Base-by-base conservation (phyloP, 2,113 vertebrate genomes). In the Vulpes vulpes region DNA sequence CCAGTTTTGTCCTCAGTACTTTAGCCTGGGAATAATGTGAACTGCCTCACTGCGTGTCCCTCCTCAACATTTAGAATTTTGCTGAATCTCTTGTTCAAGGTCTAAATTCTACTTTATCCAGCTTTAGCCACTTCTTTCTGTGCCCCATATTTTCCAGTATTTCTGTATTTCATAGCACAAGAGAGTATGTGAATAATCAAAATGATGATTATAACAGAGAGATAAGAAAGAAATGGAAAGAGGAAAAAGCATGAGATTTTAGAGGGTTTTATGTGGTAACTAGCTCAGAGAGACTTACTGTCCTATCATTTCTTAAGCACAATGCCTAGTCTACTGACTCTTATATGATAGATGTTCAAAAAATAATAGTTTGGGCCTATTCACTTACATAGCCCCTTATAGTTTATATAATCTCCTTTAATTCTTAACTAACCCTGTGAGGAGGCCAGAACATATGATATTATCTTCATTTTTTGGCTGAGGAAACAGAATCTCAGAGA, bases 401-500 rank as follows among this genome's bases (percentile, higher is more conserved):
- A 53, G 25, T 82, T 89, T 60, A 30, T 49, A 17, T 76, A 22
- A 49, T 57, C 30, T 85, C 62, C 35, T 84, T 53, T 55, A 57
- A 83, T 79, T 91, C 17, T 79, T 93, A 85, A 38, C n/a, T 38
- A 86, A 32, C 43, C 17, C 49, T 30, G 7, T 69, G n/a, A 55
- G 43, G 51, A 89, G 62, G 16, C 22, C 49, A 30, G 19, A 84
- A 62, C 10, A 57, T n/a, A 5, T 83, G 16, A 15, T 22, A 32
- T 83, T 62, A 81, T 76, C 67, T 90, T 94, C 22, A 35, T 38
- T 93, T 93, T 49, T 11, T 60, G 32, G 11, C 73, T 11, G 25
- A 95, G 69, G 57, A 96, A 83, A 83, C 38, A 93, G 59, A 86
- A 60, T 93, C 71, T 93, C 57, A 82, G 38, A 96, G 22, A 78